Conservation (phyloP, 2,888 invertebrate species). For the Erpobdella octoculata region DNA sequence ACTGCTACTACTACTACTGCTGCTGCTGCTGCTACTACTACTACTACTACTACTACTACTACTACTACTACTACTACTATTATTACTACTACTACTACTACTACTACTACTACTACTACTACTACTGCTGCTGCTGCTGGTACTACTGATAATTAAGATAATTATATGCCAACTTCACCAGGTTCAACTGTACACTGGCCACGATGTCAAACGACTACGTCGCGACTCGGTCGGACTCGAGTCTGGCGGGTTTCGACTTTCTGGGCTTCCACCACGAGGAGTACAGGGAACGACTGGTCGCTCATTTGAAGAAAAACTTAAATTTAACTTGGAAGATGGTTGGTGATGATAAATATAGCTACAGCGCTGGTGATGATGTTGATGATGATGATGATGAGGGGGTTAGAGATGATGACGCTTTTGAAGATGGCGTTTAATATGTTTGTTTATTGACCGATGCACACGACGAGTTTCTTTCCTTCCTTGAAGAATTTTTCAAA, state of each 20-base stretch:
- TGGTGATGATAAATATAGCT: background rate
- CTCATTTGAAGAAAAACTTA: background rate
- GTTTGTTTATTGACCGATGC: background rate
- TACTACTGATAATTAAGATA: too few species aligned
- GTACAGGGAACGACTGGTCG: background rate
- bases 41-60: background rate
- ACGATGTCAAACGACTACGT: background rate
- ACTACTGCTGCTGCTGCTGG: background rate
- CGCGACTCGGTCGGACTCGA: background rate
- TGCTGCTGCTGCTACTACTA: background rate
- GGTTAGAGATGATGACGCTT: background rate
- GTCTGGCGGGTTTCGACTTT: background rate
- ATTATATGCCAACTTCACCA: too few species aligned
- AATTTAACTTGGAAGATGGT: background rate
- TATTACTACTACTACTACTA: background rate
- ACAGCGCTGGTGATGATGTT: background rate
- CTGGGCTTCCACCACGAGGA: background rate
- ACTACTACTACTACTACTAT: background rate
- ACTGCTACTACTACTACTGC: background rate
- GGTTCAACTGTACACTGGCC: background rate
- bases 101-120: conserved; percentile 1
- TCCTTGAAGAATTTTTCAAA: too few species aligned
- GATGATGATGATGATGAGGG: background rate
- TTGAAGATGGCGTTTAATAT: background rate
- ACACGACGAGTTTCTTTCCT: too few species aligned